Base-by-base conservation (phyloP, 2,113 vertebrate genomes). In the Mus pahari region DNA sequence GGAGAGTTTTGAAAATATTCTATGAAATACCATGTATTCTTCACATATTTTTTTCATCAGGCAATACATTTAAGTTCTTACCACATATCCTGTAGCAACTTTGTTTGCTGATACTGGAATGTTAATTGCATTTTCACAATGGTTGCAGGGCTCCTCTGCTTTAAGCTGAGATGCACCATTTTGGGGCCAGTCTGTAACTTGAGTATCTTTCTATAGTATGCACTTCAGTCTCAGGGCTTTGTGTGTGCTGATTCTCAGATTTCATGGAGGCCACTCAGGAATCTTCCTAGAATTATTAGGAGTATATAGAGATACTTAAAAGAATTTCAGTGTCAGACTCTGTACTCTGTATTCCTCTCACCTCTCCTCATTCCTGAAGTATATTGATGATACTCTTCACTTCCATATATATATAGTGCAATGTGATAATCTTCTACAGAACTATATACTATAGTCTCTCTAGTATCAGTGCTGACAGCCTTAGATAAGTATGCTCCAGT, bases 311-410 rank as follows among this genome's bases (percentile, higher is more conserved):
- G 4, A 28, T 48, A 22, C 22, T 42, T 86, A 42, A 60, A 64
- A 60, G 7, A 39, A 78, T 53, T 19, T 48, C 8, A 66, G 36
- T 62, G 24, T 42, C n/a, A n/a, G 68, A 71, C 10, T 42, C 13
- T 26, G 4, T 3, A 48, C 33, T 64, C 53, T 60, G 1, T 8
- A 58, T 13, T 42, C 10, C 2, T 62, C 42, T 3, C 16, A 48
- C 7, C 4, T 7, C 26, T 60, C 3, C 17, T 16, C 8, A 24
- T 33, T 90, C 12, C 20, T 10, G 39, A 62, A 31, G 0, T 5
- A 3, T 1, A 4, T 22, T 9, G 2, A 45, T n/a, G 4, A 33
- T n/a, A 0, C 0, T 39, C 24, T 48, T 7, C 24, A 13, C 19
- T 64, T 8, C 26, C 28, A 8, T 77, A 89, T 45, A 89, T 45